A percentile compares a stretch with the other conserved stretches of the same genome.
These are phyloP conservation scores for Trachelus tabidus DNA, from an alignment of 2,888 invertebrate species.

Conservation along the genomic window DNA sequence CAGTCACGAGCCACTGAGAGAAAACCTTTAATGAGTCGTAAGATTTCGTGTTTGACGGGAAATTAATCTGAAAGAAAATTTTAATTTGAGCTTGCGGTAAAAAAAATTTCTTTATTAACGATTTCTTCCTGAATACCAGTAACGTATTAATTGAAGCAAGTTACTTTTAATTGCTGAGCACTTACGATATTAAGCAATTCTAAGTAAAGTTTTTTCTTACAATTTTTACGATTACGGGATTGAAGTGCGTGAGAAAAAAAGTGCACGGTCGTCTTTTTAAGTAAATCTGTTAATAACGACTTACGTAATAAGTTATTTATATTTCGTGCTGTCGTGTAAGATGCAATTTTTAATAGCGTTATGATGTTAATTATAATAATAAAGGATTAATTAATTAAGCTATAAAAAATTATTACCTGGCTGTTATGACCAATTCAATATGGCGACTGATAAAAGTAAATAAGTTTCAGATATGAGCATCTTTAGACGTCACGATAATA, in stretches of 20 bases:
- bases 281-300: neutral
- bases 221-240: neutral
- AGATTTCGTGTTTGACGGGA: neutral
- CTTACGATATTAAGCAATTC: neutral
- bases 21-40: neutral
- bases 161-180: conserved; percentile 40
- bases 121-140: neutral
- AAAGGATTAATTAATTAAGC: neutral
- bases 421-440: neutral
- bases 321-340: neutral
- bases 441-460: neutral
- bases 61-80: neutral
- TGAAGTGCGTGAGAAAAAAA: neutral
- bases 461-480: neutral
- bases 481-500: neutral
- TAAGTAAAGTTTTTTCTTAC: neutral
- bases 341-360: neutral
- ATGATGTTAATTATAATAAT: neutral
- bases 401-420: neutral
- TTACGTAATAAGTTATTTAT: neutral
- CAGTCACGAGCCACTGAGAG: neutral
- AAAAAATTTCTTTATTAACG: neutral
- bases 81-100: neutral
- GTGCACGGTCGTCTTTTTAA: neutral
- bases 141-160: conserved; percentile 39